A percentile compares a stretch with the other conserved stretches of the same genome.
Evolutionary conservation across 1,140 invertebrate genomes (phyloP).

Genomic region (Neodiprion fabricii): DNA sequence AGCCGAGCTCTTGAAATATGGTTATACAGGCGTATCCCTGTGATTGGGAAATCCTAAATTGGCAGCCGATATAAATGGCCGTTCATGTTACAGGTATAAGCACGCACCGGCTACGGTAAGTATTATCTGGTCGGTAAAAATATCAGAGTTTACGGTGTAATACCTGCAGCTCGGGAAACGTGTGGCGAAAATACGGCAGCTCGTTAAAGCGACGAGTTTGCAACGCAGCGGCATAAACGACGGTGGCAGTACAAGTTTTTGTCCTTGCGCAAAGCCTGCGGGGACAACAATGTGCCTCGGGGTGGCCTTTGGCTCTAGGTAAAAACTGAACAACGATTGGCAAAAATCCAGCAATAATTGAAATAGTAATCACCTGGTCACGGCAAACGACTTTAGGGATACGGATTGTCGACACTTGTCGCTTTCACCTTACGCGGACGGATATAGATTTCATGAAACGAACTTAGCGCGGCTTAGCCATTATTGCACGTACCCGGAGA

Average conservation of each 20-base stretch:
- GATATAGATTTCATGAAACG: not conserved
- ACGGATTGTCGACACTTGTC: conserved; percentile 3
- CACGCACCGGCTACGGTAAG: no score
- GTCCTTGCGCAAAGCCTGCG: not conserved
- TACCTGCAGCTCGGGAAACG: not conserved
- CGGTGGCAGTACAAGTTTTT: not conserved
- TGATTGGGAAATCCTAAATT: no score
- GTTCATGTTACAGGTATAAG: no score
- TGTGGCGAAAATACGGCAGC: not conserved
- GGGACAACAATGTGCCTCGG: not conserved
- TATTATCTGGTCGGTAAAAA: not conserved
- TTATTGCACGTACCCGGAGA: not conserved
- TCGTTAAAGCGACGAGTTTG: not conserved
- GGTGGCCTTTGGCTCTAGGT: not conserved
- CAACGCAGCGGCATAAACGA: not conserved
- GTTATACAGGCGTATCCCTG: not conserved
- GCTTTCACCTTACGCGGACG: not conserved
- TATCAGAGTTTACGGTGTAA: not conserved
- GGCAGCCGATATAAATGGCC: no score
- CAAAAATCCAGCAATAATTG: conserved; percentile 1
- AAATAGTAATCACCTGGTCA: conserved; percentile 6
- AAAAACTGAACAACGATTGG: not conserved
- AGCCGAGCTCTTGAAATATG: no score
- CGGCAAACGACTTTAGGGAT: not conserved
- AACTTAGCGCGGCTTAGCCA: not conserved